These are phyloP conservation scores for Mantis religiosa DNA, from an alignment of 2,888 invertebrate species.

Conservation along the genomic window DNA sequence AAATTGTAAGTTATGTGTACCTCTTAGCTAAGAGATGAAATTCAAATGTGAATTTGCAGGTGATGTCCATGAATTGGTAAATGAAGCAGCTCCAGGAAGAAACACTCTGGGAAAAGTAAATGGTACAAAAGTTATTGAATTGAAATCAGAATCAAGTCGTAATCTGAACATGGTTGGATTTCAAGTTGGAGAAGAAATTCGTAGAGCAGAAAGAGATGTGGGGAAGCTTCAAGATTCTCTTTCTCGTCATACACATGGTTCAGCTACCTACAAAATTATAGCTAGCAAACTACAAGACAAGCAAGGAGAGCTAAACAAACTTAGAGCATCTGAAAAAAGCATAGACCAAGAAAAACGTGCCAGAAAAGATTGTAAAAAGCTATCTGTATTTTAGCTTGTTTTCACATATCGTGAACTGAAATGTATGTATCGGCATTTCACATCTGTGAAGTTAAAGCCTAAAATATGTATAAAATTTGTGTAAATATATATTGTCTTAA, in stretches of 20 bases:
- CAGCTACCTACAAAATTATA: slow-evolving; percentile 59
- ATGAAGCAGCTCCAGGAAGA: background rate
- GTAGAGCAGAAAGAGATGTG: slow-evolving; percentile 63
- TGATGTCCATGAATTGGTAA: background rate
- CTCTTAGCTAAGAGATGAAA: background rate
- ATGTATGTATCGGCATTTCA: too few species aligned
- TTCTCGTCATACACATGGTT: slow-evolving; percentile 56
- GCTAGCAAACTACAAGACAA: slow-evolving; percentile 57
- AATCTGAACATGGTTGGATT: slow-evolving; percentile 70
- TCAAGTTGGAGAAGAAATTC: slow-evolving; percentile 67
- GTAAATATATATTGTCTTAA: too few species aligned
- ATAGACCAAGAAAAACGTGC: slow-evolving; percentile 66
- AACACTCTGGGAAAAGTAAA: slow-evolving; percentile 14
- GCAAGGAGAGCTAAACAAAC: slow-evolving; percentile 55
- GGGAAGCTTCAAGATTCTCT: slow-evolving; percentile 61
- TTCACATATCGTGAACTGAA: too few species aligned
- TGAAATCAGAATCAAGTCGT: slow-evolving; percentile 54
- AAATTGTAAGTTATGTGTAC: background rate
- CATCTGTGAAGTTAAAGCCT: too few species aligned
- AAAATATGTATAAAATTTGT: too few species aligned
- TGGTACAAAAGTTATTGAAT: slow-evolving; percentile 33
- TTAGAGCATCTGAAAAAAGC: slow-evolving; percentile 58
- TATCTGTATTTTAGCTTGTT: slow-evolving; percentile 62
- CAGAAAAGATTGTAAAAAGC: slow-evolving; percentile 68
- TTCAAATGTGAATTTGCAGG: background rate